Evolutionary conservation across 1,140 invertebrate species (phyloP).

Genomic region (Periplaneta americana): DNA sequence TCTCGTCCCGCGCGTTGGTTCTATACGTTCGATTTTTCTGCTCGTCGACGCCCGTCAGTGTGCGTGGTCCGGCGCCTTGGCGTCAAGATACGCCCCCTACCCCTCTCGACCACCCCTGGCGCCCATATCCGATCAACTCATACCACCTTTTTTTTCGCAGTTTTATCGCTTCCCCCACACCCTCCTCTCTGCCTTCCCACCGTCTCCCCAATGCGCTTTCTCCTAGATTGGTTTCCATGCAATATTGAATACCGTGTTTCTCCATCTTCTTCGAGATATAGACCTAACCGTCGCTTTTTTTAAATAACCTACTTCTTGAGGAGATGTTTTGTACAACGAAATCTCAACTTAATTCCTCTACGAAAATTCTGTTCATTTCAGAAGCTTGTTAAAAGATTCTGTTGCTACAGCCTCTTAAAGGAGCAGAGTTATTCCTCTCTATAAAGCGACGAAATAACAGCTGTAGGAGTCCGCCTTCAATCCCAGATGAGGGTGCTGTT

Average conservation of each 20-base stretch:
- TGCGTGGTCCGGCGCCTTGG: slow-evolving; percentile 3
- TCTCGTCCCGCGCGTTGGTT: not conserved
- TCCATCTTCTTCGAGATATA: not conserved
- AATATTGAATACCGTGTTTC: not conserved
- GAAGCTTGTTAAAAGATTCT: too few species aligned
- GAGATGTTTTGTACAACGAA: not conserved
- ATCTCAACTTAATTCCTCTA: too few species aligned
- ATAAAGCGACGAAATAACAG: too few species aligned
- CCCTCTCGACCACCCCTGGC: not conserved
- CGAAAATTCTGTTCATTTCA: too few species aligned
- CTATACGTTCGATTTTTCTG: slow-evolving; percentile 6
- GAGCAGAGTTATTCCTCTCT: too few species aligned
- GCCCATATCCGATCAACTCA: not conserved
- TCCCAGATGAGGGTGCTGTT: too few species aligned
- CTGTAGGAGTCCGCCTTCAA: too few species aligned
- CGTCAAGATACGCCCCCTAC: not conserved
- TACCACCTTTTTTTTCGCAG: not conserved
- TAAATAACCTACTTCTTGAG: too few species aligned
- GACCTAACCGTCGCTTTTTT: too few species aligned
- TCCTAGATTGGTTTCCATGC: not conserved
- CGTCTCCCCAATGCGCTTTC: not conserved
- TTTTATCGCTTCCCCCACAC: not conserved
- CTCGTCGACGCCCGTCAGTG: not conserved
- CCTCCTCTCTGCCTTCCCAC: too few species aligned
- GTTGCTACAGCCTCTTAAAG: too few species aligned